These are phyloP conservation scores for Motacilla alba DNA, from an alignment of 2,113 vertebrate species.

Conservation along the genomic window DNA sequence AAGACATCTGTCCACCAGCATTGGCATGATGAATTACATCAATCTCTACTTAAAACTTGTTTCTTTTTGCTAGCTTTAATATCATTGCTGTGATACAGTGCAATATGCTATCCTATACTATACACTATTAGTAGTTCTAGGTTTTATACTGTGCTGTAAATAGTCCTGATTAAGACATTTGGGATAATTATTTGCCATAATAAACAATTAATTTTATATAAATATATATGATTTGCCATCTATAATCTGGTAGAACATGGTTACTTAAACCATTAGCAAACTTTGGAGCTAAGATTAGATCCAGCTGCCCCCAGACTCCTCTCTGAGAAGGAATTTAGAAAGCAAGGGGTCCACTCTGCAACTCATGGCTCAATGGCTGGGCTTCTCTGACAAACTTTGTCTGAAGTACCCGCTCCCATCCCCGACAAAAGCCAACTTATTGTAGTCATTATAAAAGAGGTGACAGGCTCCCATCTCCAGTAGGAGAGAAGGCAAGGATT, in stretches of 20 bases:
- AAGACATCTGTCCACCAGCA: neutral
- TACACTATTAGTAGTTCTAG: neutral
- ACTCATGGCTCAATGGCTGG: neutral
- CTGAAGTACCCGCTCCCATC: neutral
- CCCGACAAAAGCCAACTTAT: rapidly evolving
- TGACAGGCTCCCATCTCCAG: neutral
- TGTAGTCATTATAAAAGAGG: neutral
- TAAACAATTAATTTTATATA: neutral
- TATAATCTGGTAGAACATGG: neutral
- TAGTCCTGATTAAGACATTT: neutral
- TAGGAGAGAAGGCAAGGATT: neutral
- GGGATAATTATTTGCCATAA: neutral
- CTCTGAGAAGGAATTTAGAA: neutral
- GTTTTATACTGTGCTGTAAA: neutral
- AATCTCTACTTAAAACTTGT: neutral
- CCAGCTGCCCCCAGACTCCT: neutral
- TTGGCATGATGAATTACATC: neutral
- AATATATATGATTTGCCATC: neutral
- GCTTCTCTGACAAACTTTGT: neutral
- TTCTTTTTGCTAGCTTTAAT: neutral
- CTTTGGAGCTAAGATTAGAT: neutral
- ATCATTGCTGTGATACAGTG: neutral
- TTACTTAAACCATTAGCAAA: neutral
- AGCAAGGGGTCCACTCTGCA: neutral
- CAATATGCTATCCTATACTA: neutral